Evolutionary conservation across 2,113 vertebrate genomes (phyloP).

Genomic region (Silurus glanis): DNA sequence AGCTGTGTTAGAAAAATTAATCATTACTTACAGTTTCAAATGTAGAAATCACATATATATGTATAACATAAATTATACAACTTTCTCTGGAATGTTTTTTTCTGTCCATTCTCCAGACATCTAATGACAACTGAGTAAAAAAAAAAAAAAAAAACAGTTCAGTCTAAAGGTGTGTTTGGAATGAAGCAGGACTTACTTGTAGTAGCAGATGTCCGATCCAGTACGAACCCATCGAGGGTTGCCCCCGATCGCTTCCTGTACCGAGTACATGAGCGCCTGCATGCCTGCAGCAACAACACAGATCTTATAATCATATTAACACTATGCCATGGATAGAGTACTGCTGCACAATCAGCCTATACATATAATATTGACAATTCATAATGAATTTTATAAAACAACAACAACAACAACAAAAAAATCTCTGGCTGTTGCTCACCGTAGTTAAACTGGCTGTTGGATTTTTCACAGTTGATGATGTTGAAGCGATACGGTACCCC

Average conservation of each 20-base stretch:
- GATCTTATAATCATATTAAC: background rate
- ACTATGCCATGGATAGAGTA: background rate
- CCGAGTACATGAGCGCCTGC: slow-evolving; percentile 97
- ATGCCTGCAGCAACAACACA: slow-evolving; percentile 78
- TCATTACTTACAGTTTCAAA: background rate
- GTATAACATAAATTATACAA: background rate
- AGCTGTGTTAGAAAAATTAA: background rate
- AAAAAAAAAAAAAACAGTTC: background rate
- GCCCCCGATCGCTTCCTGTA: slow-evolving; percentile 89
- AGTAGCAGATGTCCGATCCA: slow-evolving; percentile 96
- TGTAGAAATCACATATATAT: background rate
- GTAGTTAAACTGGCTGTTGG: slow-evolving; percentile 99
- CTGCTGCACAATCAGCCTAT: background rate
- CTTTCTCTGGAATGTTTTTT: background rate
- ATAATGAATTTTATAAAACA: background rate
- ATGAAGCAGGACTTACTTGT: slow-evolving; percentile 81
- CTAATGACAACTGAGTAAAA: background rate
- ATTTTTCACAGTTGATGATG: slow-evolving; percentile 99
- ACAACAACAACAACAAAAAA: background rate
- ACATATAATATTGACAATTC: too few species aligned
- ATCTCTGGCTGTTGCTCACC: slow-evolving; percentile 71
- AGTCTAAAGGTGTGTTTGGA: background rate
- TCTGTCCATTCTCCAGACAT: background rate
- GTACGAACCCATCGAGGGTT: slow-evolving; percentile 87
- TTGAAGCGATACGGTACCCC: slow-evolving; percentile 89